These are phyloP conservation scores for Torymus texanus DNA, from an alignment of 2,888 invertebrate genomes.

Conservation along the genomic window DNA sequence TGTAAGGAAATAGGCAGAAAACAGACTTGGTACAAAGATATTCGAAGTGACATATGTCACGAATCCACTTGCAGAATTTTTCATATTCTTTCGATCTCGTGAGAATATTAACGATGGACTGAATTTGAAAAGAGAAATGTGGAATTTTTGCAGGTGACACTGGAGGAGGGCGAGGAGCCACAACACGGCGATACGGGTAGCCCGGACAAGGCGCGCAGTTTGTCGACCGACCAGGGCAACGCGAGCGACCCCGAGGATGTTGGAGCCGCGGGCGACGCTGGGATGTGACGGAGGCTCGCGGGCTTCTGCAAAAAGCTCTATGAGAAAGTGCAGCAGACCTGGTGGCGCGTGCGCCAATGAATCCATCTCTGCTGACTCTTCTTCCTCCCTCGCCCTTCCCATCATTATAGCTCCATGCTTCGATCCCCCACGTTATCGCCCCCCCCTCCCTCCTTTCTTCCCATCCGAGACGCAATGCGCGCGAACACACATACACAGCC, in stretches of 20 bases:
- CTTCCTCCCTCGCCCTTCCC: not conserved
- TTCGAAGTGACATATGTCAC: too few species aligned
- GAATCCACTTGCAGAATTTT: too few species aligned
- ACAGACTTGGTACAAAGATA: too few species aligned
- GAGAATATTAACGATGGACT: too few species aligned
- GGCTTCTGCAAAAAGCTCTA: constrained; percentile 93
- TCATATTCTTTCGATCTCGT: too few species aligned
- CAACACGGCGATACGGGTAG: constrained; percentile 68
- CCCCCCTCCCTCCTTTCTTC: not conserved
- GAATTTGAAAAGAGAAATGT: too few species aligned
- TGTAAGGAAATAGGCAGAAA: too few species aligned
- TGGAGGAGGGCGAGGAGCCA: constrained; percentile 89
- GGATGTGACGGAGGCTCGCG: constrained; percentile 95
- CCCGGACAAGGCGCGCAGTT: constrained; percentile 52
- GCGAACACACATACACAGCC: not conserved
- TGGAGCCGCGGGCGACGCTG: constrained; percentile 75
- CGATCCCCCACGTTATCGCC: not conserved
- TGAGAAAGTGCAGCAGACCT: constrained; percentile 89
- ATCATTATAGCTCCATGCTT: not conserved
- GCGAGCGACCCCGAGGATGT: constrained; percentile 73
- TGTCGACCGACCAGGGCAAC: constrained; percentile 62
- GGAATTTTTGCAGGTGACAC: constrained; percentile 81
- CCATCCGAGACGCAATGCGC: not conserved
- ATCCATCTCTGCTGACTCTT: not conserved
- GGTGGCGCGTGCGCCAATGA: constrained; percentile 90